A percentile compares a stretch with the other conserved stretches of the same genome.
These are phyloP conservation scores for Limosa lapponica DNA, from an alignment of 2,797 vertebrate genomes.

Conservation along the genomic window DNA sequence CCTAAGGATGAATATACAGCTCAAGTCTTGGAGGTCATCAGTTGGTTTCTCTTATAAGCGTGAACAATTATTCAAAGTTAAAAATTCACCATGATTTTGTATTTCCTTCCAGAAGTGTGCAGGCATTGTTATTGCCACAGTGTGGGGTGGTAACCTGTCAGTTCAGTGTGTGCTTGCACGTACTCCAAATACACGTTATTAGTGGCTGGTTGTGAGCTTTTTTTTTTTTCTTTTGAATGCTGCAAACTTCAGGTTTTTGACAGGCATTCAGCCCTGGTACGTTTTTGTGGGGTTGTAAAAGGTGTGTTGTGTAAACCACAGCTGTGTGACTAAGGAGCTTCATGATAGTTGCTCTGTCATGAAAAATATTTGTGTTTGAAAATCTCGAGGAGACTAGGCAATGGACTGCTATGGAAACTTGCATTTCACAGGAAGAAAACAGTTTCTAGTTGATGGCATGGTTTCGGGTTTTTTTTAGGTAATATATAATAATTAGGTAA, in stretches of 20 bases:
- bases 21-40: not conserved
- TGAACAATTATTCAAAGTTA: not conserved
- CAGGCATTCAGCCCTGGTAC: not conserved
- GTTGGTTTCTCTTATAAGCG: not conserved
- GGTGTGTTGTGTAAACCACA: not conserved
- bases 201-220: not conserved
- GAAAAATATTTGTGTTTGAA: not conserved
- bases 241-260: not conserved
- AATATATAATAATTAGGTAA: not conserved
- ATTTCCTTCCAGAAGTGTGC: not conserved
- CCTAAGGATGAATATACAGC: not conserved
- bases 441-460: not conserved
- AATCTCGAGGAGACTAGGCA: not conserved
- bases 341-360: not conserved
- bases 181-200: accelerated
- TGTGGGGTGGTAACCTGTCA: not conserved
- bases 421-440: not conserved
- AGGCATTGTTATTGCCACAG: not conserved
- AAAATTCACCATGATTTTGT: not conserved
- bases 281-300: not conserved
- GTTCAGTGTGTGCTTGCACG: not conserved
- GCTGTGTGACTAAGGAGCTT: not conserved
- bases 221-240: not conserved
- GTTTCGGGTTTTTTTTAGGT: not conserved
- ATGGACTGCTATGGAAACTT: not conserved